phyloP scores from a whole-genome alignment of 2,113 vertebrate genomes.

The Oncorhynchus clarkii region DNA sequence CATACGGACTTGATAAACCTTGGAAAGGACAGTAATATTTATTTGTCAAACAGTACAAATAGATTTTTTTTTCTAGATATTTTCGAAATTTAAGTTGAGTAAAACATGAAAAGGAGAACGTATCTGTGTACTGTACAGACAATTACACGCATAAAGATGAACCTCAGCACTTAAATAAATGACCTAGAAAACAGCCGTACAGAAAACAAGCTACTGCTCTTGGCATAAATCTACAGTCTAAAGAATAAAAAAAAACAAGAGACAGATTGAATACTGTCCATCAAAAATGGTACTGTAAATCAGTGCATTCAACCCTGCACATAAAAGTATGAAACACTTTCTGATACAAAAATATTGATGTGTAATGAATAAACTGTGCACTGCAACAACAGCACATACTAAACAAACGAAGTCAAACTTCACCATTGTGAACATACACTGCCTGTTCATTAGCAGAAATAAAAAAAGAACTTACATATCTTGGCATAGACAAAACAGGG shows the following conservation, averaged over 20 bases:
- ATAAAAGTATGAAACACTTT: slow-evolving; percentile 92
- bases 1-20: slow-evolving; percentile 18
- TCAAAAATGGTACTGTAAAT: slow-evolving; percentile 70
- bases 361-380: slow-evolving; percentile 83
- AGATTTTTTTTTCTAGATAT: slow-evolving; percentile 41
- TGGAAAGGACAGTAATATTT: slow-evolving; percentile 27
- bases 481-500: neutral
- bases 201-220: slow-evolving; percentile 44
- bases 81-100: slow-evolving; percentile 46
- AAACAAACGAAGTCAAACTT: slow-evolving; percentile 72
- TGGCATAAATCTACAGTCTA: slow-evolving; percentile 61
- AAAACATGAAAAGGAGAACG: slow-evolving; percentile 40
- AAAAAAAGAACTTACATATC: neutral
- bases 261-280: slow-evolving; percentile 58
- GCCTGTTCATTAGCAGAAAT: slow-evolving; percentile 50
- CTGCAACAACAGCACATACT: slow-evolving; percentile 79
- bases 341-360: slow-evolving; percentile 98
- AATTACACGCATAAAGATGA: slow-evolving; percentile 28
- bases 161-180: slow-evolving; percentile 49
- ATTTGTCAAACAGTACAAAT: slow-evolving; percentile 69
- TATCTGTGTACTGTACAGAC: slow-evolving; percentile 39
- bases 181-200: slow-evolving; percentile 46
- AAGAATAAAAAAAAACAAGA: slow-evolving; percentile 45
- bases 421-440: slow-evolving; percentile 63
- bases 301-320: slow-evolving; percentile 89